A percentile compares a stretch with the other conserved stretches of the same genome.
Conservation (phyloP, 2,888 invertebrate genomes). For the Mesorhabditis spiculigera region DNA sequence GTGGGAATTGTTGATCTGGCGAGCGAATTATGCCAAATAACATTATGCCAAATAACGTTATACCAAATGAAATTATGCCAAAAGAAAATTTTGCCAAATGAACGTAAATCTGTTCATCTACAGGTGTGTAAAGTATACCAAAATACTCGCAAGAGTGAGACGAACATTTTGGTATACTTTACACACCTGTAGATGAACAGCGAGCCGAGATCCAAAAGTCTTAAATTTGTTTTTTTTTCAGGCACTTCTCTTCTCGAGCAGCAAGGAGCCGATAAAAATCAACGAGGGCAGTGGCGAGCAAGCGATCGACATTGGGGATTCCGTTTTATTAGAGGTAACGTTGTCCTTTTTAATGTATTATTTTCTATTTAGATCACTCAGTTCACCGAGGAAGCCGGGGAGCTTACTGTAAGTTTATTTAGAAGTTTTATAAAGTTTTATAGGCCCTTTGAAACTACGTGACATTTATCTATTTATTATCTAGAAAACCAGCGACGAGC, state of each 20-base stretch:
- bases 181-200: no score
- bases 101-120: no score
- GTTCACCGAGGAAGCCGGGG: background rate
- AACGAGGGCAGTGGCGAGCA: background rate
- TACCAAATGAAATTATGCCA: no score
- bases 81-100: no score
- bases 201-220: no score
- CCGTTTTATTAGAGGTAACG: background rate
- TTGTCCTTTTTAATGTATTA: background rate
- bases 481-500: background rate
- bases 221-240: background rate
- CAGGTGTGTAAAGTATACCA: no score
- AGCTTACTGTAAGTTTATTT: background rate
- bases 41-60: no score
- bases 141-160: no score
- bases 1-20: no score
- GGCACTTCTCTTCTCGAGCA: background rate
- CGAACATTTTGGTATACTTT: background rate
- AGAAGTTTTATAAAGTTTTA: background rate
- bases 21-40: no score
- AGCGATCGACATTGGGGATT: background rate
- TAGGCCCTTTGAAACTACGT: background rate
- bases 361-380: background rate
- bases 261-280: background rate
- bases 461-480: no score